phyloP scores from a whole-genome alignment of 2,797 vertebrate genomes.

The Hoplostethus mediterraneus region DNA sequence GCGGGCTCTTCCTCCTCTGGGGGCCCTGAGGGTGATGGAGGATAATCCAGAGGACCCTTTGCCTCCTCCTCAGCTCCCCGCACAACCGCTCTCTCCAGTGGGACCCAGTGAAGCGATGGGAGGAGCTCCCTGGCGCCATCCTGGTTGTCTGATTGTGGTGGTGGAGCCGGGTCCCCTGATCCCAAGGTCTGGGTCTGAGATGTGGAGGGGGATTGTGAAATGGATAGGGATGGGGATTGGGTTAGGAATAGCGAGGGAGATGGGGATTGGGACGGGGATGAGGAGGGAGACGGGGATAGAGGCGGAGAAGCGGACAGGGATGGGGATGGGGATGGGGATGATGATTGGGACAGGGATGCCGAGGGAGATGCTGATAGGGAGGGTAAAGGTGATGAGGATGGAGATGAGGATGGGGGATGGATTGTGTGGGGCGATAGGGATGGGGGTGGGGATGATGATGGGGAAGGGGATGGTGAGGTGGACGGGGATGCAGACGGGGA shows the following conservation, averaged over 20 bases:
- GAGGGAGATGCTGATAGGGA: neutral
- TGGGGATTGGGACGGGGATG: constrained; percentile 22
- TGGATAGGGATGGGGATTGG: no score
- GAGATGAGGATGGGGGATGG: constrained; percentile 6
- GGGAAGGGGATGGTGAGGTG: constrained; percentile 3
- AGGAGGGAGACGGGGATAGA: neutral
- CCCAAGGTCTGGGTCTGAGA: constrained; percentile 33
- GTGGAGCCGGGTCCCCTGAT: constrained; percentile 29
- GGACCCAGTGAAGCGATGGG: constrained; percentile 52
- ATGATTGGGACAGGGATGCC: neutral
- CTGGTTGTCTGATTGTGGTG: constrained; percentile 40
- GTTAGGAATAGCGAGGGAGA: constrained; percentile 19
- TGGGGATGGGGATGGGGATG: neutral
- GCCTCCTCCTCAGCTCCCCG: constrained; percentile 20
- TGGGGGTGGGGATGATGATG: constrained; percentile 29
- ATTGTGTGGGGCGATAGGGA: constrained; percentile 9
- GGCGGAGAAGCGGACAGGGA: constrained; percentile 13
- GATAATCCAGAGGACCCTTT: constrained; percentile 60
- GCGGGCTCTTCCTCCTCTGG: constrained; percentile 70
- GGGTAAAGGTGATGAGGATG: constrained; percentile 1
- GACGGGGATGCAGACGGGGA: constrained; percentile 24
- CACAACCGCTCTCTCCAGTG: constrained; percentile 50
- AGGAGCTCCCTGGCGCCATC: constrained; percentile 37
- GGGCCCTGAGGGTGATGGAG: constrained; percentile 44
- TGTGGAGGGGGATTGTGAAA: neutral